Base-by-base conservation (phyloP, 2,797 vertebrate genomes). In the Poliocrania exsul region DNA sequence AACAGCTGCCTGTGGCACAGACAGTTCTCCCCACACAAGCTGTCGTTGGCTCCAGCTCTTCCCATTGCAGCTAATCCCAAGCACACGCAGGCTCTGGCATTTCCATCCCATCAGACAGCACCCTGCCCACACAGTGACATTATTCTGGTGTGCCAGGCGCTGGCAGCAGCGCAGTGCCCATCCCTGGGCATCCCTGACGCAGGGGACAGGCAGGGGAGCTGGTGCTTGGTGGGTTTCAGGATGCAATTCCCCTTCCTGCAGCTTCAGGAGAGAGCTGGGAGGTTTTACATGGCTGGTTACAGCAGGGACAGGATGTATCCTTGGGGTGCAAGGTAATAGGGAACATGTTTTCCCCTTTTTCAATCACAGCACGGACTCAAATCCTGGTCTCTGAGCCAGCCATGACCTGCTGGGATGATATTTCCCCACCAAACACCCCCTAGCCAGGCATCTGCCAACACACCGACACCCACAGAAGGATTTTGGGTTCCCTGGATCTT, bases 401-500 rank as follows among this genome's bases (percentile, higher is more conserved):
- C 5, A 0, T 15, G 81, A 77, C 64, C 80, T 0, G 0, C 26
- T 31, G 73, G 85, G 82, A 31, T 25, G 49, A 57, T 37, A 25
- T 16, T 38, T 50, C 49, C 10, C 77, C 86, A 62, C 77, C 70
- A 33, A 46, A 42, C 40, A 10, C 24, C 40, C 66, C 6, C 7
- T 16, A 28, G 53, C 37, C 8, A 2, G 73, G 90, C 65, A 79
- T 17, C 70, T 73, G 72, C 91, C 87, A 71, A 79, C 6, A 16
- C 51, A n/a, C 53, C 3, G 10, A 21, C 26, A 33, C 82, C 72
- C 87, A 46, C 88, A 51, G 85, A 28, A 58, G 74, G 78, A 6
- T 73, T 87, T 19, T 33, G 81, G 91, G 80, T 23, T 89, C 77
- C 81, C 81, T 93, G 94, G 75, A 91, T 86, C 73, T 42, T 65